Evolutionary conservation across 1,140 invertebrate genomes (phyloP), one percentile per base, ranked within the genome.

Genomic region (Conus betulinus): DNA sequence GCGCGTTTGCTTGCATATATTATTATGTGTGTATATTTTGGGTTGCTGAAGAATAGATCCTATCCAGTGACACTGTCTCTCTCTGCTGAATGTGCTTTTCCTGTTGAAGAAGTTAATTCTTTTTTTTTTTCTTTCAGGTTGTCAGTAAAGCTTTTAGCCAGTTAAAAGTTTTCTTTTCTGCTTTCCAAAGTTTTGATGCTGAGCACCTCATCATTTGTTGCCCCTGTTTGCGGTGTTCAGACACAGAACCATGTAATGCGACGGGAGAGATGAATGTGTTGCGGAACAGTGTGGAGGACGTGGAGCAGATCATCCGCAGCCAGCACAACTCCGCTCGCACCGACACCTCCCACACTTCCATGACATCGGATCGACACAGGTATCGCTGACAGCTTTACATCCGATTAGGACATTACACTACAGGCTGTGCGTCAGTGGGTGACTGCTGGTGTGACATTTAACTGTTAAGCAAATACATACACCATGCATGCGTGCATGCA

Each of bases 111-210:
- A 39, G 39, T 39, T 39, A 3, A 39, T 1, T 39, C 39, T n/a
- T n/a, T n/a, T 39, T 39, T 39, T 39, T 39, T 3, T 39, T 39
- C 39, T 39, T 39, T 39, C 39, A 39, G 0, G 0, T 39, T 39
- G 39, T 3, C 39, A n/a, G n/a, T 71, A 17, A 71, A 17, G 15
- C n/a, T n/a, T 71, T 20, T n/a, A 71, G n/a, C 15, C 67, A 71
- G 3, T 1, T 17, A 71, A 71, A 71, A 71, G 17, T n/a, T 71
- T 3, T 39, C 39, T 39, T 39, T 1, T 3, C 39, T 39, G 39
- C 39, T 39, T 39, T 39, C 39, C 39, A n/a, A 89, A 91, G 63
- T 90, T 39, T 90, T 84, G 88, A 78, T 27, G 74, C 90, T 71
- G 89, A 82, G n/a, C 74, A 89, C 74, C 76, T 85, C 53, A 51